Percentiles rank a stretch among this genome's conserved stretches.
Evolutionary conservation across 2,113 vertebrate species (phyloP).

Genomic region (Notothenia rossii): DNA sequence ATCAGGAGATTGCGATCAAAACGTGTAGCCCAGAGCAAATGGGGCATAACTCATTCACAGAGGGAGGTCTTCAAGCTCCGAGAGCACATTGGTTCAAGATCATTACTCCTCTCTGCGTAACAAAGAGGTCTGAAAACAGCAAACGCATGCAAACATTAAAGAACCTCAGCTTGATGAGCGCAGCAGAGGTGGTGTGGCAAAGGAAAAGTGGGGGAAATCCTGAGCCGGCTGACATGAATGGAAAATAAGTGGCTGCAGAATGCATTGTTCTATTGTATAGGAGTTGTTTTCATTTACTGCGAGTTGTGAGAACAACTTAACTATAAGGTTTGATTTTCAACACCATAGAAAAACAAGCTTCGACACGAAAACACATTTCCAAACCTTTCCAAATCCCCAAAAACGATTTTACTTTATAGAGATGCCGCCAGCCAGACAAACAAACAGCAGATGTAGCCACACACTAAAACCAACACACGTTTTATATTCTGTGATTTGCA

Average conservation of each 20-base stretch:
- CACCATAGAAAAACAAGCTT: background rate
- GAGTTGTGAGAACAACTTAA: conserved; percentile 21
- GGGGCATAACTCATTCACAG: conserved; percentile 59
- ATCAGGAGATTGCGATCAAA: conserved; percentile 71
- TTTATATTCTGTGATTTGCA: conserved; percentile 36
- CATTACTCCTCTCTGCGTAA: conserved; percentile 58
- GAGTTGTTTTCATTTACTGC: conserved; percentile 36
- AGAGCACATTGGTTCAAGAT: conserved; percentile 60
- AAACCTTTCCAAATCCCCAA: conserved; percentile 13
- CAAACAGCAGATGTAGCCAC: conserved; percentile 48
- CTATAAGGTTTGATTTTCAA: conserved; percentile 19
- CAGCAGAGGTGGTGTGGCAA: conserved; percentile 44
- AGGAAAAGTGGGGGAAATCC: conserved; percentile 54
- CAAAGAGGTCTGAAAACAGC: conserved; percentile 40
- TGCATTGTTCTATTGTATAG: conserved; percentile 63
- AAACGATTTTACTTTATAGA: conserved; percentile 29
- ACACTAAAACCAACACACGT: conserved; percentile 42
- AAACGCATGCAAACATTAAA: conserved; percentile 44
- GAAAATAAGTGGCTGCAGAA: conserved; percentile 41
- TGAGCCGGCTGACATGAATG: conserved; percentile 51
- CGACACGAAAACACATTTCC: conserved; percentile 5
- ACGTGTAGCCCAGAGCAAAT: conserved; percentile 67
- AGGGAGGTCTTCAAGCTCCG: conserved; percentile 57
- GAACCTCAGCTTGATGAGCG: conserved; percentile 26
- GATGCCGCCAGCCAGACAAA: conserved; percentile 33